Percentiles rank a stretch among this genome's conserved stretches.
Conservation (phyloP, 2,888 invertebrate genomes). For the Frankliniella fusca region DNA sequence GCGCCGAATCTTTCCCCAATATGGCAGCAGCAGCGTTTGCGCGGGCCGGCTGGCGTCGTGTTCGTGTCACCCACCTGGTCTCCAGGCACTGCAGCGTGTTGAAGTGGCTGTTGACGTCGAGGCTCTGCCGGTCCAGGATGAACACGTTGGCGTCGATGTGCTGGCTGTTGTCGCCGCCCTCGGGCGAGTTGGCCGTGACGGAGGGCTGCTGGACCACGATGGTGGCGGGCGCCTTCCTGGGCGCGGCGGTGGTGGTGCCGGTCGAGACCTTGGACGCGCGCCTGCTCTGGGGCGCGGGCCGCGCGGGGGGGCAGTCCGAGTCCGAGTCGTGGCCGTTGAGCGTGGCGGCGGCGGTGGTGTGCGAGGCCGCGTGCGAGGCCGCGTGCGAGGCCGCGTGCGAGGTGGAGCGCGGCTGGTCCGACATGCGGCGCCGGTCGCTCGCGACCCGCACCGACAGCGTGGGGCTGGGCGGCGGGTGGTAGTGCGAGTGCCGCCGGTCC, state of each 20-base stretch:
- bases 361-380: conserved; percentile 39
- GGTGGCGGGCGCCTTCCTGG: conserved; percentile 37
- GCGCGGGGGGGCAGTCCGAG: conserved; percentile 36
- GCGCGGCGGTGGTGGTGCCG: conserved; percentile 8
- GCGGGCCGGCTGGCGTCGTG: too few species aligned
- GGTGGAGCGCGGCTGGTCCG: conserved; percentile 35
- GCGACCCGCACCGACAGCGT: conserved; percentile 39
- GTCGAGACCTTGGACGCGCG: conserved; percentile 12
- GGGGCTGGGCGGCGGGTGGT: conserved; percentile 41
- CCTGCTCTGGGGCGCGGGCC: conserved; percentile 33
- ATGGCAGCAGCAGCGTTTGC: too few species aligned
- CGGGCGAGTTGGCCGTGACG: conserved; percentile 41
- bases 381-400: conserved; percentile 38
- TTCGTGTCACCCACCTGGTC: background rate
- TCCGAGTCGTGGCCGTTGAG: conserved; percentile 33
- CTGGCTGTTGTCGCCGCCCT: conserved; percentile 29
- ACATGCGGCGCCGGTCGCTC: conserved; percentile 31
- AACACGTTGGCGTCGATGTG: conserved; percentile 21
- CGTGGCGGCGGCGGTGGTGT: conserved; percentile 39
- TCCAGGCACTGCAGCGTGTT: conserved; percentile 22
- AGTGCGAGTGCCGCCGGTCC: conserved; percentile 46
- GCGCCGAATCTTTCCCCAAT: too few species aligned
- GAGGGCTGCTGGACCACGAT: conserved; percentile 42
- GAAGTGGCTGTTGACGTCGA: background rate
- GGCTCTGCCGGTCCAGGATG: background rate